phyloP scores from a whole-genome alignment of 2,888 invertebrate species.

The Leucoptera coffeella region DNA sequence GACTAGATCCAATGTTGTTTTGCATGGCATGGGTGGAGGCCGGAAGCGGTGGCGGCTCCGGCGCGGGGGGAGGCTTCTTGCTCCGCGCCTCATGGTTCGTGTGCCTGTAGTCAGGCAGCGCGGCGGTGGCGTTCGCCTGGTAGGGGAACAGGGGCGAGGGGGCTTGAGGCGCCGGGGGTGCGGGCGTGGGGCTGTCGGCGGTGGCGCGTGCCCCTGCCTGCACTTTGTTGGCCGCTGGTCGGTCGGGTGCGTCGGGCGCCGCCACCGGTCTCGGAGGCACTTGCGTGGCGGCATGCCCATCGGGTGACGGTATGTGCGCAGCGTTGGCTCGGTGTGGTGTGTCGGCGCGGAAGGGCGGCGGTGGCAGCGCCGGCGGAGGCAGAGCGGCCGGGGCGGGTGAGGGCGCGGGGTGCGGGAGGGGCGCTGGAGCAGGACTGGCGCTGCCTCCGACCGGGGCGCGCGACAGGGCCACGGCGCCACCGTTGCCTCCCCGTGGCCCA shows the following conservation, averaged over 20 bases:
- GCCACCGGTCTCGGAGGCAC: constrained; percentile 36
- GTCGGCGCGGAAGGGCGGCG: constrained; percentile 55
- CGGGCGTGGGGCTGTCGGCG: constrained; percentile 40
- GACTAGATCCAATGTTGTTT: constrained; percentile 46
- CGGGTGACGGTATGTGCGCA: constrained; percentile 35
- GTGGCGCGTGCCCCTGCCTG: constrained; percentile 40
- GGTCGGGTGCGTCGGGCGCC: constrained; percentile 37
- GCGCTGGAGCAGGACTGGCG: constrained; percentile 58
- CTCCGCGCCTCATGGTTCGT: constrained; percentile 47
- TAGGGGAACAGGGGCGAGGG: constrained; percentile 36
- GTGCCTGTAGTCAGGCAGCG: constrained; percentile 41
- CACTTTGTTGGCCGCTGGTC: constrained; percentile 37
- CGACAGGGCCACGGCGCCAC: constrained; percentile 54
- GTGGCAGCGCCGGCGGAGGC: constrained; percentile 59
- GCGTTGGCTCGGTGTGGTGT: constrained; percentile 30
- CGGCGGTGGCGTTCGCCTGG: constrained; percentile 40
- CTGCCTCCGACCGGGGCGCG: constrained; percentile 57
- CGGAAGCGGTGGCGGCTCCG: constrained; percentile 14
- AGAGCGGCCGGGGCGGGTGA: constrained; percentile 66
- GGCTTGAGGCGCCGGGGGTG: constrained; percentile 34
- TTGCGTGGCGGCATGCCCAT: constrained; percentile 37
- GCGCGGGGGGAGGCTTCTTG: constrained; percentile 12
- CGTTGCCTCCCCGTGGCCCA: constrained; percentile 60
- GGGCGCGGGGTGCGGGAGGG: constrained; percentile 62
- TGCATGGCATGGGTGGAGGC: constrained; percentile 11